phyloP scores from a whole-genome alignment of 1,140 invertebrate genomes.

The Cydia strobilella region DNA sequence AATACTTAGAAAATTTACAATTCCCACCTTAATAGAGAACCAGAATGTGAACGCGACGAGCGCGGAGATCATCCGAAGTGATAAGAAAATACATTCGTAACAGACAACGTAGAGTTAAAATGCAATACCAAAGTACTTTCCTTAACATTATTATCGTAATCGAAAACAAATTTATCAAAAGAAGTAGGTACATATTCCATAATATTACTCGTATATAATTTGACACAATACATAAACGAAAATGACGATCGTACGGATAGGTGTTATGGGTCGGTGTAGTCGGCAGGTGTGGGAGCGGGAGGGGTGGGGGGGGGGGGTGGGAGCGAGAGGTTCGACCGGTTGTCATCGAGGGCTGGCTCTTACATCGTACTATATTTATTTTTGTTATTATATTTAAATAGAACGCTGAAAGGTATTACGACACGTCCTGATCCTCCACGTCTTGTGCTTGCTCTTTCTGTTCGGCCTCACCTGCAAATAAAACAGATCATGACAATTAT shows the following conservation, averaged over 20 bases:
- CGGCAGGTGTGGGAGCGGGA: conserved; percentile 29
- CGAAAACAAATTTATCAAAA: conserved; percentile 73
- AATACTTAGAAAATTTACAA: conserved; percentile 78
- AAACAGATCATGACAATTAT: conserved; percentile 31
- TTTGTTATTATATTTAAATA: conserved; percentile 70
- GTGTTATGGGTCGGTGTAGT: conserved; percentile 37
- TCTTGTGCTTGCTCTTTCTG: conserved; percentile 94
- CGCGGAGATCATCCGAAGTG: conserved; percentile 56
- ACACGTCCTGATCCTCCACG: conserved; percentile 95
- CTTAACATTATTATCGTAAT: conserved; percentile 68
- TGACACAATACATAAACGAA: conserved; percentile 58
- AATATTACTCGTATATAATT: conserved; percentile 61
- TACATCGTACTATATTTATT: conserved; percentile 75
- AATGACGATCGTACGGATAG: conserved; percentile 39
- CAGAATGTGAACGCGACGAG: not conserved
- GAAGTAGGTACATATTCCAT: conserved; percentile 59
- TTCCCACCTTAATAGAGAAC: conserved; percentile 62
- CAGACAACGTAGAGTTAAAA: conserved; percentile 68
- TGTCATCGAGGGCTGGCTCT: conserved; percentile 67
- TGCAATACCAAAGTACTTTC: conserved; percentile 74
- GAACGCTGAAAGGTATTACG: conserved; percentile 83
- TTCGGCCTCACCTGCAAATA: conserved; percentile 89
- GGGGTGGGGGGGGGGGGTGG: conserved; percentile 38
- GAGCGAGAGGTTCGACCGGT: conserved; percentile 51
- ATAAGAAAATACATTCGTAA: conserved; percentile 67